Base-by-base conservation (phyloP, 30 jellyfish, hydroid and myxozoan species). In the Sanderia malayensis region DNA sequence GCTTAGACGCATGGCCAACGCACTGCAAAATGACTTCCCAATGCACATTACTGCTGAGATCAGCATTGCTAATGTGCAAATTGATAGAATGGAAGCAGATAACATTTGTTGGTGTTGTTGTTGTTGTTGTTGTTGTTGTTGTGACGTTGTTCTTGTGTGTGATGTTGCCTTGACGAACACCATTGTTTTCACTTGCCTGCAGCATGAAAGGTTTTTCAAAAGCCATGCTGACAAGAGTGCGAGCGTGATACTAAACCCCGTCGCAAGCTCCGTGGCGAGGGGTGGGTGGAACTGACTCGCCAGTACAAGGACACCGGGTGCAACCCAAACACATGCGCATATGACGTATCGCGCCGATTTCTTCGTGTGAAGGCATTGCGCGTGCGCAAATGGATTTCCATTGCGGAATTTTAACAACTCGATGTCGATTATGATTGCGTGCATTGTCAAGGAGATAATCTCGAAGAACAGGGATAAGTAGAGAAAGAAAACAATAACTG, bases 381-480 rank as follows among this genome's bases (percentile, higher is more conserved):
- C 64, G 8, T 33, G 23, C 19, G 22, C 64, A 8, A 21, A 21
- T 1, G 79, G 46, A 8, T 23, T 31, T 41, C 63, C 29, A 19
- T 30, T 17, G 22, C 15, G 63, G 22, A 66, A 29, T 17, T 19
- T 17, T n/a, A n/a, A n/a, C 4, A 23, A 15, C 37, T 66, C 79
- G 2, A 66, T 7, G 2, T 46, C 46, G 32, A 37, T 41, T 22
- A 66, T 29, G 18, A 22, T 66, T 29, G 41, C 18, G 41, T 29
- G 53, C 4, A 32, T 17, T 2, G 63, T 18, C 0, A 63, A 66
- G 17, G 79, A 66, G 27, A 66, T 21, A 26, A 66, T 15, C n/a
- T 33, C 53, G 60, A 66, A 66, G 10, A 26, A 8, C 44, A 66
- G 53, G 37, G 63, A 31, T 11, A 49, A 33, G 41, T 49, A 66